Percentiles rank a stretch among this genome's conserved stretches.
Evolutionary conservation across 2,797 vertebrate species (phyloP).

Genomic region (Chloroceryle amazona): DNA sequence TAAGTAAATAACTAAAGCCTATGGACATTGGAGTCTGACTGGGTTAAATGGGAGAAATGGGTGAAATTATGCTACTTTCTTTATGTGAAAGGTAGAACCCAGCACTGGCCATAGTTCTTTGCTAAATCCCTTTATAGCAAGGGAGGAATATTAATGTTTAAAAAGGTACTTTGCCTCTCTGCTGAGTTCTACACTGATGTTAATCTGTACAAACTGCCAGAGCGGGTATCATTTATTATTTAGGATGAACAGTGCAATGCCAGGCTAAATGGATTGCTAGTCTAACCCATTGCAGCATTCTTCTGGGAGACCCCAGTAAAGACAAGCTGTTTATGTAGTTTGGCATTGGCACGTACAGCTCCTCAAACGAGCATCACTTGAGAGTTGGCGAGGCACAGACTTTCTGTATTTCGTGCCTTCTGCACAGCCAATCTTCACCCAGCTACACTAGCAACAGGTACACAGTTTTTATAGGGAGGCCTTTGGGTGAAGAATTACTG

Average conservation of each 20-base stretch:
- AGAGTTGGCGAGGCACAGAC: neutral
- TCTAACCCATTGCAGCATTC: neutral
- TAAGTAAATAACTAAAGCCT: neutral
- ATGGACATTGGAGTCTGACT: neutral
- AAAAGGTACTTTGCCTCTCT: conserved; percentile 35
- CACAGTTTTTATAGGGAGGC: rapidly evolving
- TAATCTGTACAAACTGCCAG: conserved; percentile 43
- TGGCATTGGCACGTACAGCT: neutral
- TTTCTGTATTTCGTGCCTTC: neutral
- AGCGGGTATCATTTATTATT: conserved; percentile 51
- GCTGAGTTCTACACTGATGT: neutral
- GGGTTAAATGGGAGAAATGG: neutral
- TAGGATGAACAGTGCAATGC: conserved; percentile 18
- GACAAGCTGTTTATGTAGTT: neutral
- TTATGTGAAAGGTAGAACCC: neutral
- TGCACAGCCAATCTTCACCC: neutral
- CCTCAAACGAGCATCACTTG: neutral
- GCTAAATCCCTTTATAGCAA: neutral
- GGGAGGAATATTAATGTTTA: conserved; percentile 51
- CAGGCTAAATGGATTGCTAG: neutral
- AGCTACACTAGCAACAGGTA: neutral
- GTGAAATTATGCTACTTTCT: neutral
- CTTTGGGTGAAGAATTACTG: rapidly evolving
- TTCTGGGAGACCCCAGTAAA: neutral
- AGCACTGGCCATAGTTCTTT: neutral